These are phyloP conservation scores for Acanthosoma haemorrhoidale DNA, from an alignment of 2,888 invertebrate species.

Conservation along the genomic window DNA sequence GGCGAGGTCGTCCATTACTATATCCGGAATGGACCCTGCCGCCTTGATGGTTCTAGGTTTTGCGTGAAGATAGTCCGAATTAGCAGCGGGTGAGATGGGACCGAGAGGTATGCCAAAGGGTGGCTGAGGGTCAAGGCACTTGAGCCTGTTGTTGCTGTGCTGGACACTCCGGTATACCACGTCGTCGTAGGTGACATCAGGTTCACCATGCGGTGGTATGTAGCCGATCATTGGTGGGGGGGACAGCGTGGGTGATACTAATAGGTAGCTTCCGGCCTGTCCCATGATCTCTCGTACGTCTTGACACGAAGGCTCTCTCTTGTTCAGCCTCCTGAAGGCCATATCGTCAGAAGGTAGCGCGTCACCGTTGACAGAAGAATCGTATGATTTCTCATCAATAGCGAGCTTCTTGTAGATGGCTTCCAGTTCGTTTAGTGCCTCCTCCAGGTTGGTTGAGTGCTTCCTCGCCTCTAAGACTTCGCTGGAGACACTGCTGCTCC, in stretches of 20 bases:
- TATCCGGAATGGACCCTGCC: conserved; percentile 67
- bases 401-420: conserved; percentile 84
- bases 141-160: conserved; percentile 63
- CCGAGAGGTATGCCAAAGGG: conserved; percentile 87
- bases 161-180: conserved; percentile 75
- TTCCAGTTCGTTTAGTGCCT: conserved; percentile 82
- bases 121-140: conserved; percentile 73
- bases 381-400: conserved; percentile 74
- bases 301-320: conserved; percentile 53
- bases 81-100: conserved; percentile 71
- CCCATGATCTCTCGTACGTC: conserved; percentile 50
- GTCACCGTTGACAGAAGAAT: conserved; percentile 48
- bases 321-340: conserved; percentile 69
- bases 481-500: conserved; percentile 26
- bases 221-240: conserved; percentile 40
- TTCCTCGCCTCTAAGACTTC: conserved; percentile 31
- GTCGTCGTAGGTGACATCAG: conserved; percentile 77
- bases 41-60: conserved; percentile 50
- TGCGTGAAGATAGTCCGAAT: conserved; percentile 78
- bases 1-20: conserved; percentile 82
- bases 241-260: conserved; percentile 60
- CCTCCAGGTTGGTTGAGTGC: conserved; percentile 75
- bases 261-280: conserved; percentile 60
- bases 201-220: conserved; percentile 51
- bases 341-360: conserved; percentile 69